These are phyloP conservation scores for Nycticorax nycticorax DNA, from an alignment of 2,113 vertebrate genomes.

Conservation along the genomic window DNA sequence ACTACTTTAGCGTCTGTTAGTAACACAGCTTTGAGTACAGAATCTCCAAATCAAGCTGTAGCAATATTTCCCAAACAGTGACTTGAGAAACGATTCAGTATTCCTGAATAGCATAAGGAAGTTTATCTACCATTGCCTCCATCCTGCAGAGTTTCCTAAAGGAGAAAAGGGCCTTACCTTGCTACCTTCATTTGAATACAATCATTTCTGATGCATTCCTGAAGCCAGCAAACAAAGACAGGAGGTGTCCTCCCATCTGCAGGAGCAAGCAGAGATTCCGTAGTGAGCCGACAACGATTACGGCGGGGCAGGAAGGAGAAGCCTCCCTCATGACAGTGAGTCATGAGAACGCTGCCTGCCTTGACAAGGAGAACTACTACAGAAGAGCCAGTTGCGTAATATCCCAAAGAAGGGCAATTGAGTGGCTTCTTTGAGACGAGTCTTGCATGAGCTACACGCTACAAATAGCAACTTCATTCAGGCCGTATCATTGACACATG, in stretches of 20 bases:
- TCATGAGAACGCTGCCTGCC: background rate
- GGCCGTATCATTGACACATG: background rate
- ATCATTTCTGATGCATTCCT: background rate
- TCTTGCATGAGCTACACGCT: background rate
- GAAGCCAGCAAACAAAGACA: background rate
- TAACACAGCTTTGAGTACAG: background rate
- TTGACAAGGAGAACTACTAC: background rate
- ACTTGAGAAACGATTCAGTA: accelerated
- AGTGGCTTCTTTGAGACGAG: background rate
- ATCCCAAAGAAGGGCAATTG: background rate
- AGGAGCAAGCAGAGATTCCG: background rate
- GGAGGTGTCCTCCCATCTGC: background rate
- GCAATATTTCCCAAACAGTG: background rate
- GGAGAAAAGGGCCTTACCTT: background rate
- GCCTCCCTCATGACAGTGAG: conserved; percentile 19
- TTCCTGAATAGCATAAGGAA: background rate
- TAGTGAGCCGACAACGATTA: background rate
- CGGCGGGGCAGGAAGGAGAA: background rate
- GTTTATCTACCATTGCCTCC: background rate
- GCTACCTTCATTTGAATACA: background rate
- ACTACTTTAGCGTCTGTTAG: background rate
- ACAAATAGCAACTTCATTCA: background rate
- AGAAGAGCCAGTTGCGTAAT: background rate
- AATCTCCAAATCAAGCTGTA: background rate
- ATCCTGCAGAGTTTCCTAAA: background rate